Evolutionary conservation across 2,113 vertebrate genomes (phyloP).

Genomic region (Ornithorhynchus anatinus): DNA sequence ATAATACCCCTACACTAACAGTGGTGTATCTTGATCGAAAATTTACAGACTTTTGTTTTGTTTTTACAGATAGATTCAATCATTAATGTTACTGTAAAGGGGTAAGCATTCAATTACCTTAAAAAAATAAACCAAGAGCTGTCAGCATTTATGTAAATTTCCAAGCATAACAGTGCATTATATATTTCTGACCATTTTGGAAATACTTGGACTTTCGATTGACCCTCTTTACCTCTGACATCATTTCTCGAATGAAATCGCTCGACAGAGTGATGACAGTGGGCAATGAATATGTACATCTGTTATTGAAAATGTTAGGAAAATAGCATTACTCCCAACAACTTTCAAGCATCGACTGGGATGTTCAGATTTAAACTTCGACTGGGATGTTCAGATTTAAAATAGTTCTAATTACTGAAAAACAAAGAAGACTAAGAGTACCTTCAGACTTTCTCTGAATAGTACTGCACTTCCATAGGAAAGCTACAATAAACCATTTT

Average conservation of each 20-base stretch:
- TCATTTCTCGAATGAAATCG: too few species aligned
- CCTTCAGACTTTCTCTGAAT: neutral
- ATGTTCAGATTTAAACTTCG: neutral
- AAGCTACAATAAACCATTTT: neutral
- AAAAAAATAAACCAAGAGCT: too few species aligned
- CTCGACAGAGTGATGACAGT: too few species aligned
- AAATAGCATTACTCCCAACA: neutral
- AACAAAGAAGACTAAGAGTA: neutral
- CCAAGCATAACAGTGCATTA: too few species aligned
- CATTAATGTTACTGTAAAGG: neutral
- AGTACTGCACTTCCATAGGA: neutral
- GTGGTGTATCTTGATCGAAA: neutral
- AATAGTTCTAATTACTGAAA: neutral
- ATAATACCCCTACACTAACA: conserved; percentile 36
- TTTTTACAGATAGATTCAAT: neutral
- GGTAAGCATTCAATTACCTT: too few species aligned
- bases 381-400: neutral
- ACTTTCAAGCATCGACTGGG: neutral
- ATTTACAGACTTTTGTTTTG: neutral
- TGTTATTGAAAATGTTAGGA: neutral
- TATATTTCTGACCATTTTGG: too few species aligned
- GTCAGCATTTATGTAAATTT: too few species aligned
- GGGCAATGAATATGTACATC: neutral
- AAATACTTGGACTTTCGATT: too few species aligned
- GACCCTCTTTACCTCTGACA: too few species aligned